phyloP scores from a whole-genome alignment of 2,797 vertebrate species.

The Hypotaenidia philippensis region DNA sequence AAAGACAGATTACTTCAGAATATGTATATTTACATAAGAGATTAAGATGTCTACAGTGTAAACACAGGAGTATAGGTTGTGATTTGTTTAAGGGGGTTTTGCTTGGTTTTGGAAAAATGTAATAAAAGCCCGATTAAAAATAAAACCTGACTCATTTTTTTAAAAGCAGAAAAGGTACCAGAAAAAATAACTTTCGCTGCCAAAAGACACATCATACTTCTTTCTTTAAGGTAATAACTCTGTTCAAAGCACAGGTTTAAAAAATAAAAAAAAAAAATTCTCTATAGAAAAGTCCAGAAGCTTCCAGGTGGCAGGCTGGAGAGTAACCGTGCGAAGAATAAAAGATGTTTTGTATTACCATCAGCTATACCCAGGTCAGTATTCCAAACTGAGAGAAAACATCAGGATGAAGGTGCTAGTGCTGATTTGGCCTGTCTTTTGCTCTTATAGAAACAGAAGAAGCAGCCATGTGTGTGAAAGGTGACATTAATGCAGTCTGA shows the following conservation, averaged over 20 bases:
- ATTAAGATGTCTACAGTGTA: conserved; percentile 11
- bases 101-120: not conserved
- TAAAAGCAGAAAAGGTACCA: not conserved
- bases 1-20: conserved; percentile 6
- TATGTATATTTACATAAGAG: not conserved
- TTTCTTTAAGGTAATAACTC: not conserved
- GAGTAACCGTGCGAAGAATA: not conserved
- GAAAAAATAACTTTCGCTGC: not conserved
- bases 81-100: conserved; percentile 12
- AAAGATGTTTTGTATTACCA: not conserved
- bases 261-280: not conserved
- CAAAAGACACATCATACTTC: not conserved
- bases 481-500: not conserved
- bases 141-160: not conserved
- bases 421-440: not conserved
- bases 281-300: not conserved
- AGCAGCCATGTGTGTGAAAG: not conserved
- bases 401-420: not conserved
- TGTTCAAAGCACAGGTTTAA: not conserved
- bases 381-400: not conserved
- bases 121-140: conserved; percentile 59
- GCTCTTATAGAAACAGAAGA: not conserved
- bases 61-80: not conserved
- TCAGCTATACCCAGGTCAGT: not conserved
- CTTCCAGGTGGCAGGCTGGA: not conserved